Conservation (phyloP, 2,888 invertebrate genomes). For the Dolichopus griseipennis region DNA sequence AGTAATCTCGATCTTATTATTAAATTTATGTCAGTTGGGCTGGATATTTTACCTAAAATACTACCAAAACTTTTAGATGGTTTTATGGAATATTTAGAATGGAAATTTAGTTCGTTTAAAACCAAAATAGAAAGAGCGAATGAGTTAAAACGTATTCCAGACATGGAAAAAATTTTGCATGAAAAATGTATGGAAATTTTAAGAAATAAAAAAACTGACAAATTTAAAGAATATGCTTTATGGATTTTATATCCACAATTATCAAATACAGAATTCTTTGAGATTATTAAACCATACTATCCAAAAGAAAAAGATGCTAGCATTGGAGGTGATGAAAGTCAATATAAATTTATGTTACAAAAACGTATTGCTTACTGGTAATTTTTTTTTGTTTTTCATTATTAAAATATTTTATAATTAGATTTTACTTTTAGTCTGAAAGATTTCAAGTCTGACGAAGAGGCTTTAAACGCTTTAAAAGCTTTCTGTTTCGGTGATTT, state of each 20-base stretch:
- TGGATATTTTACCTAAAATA: background rate
- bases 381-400: background rate
- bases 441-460: background rate
- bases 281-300: background rate
- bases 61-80: background rate
- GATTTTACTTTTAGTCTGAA: background rate
- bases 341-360: background rate
- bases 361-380: background rate
- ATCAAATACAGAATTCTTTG: background rate
- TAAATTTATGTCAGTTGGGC: background rate
- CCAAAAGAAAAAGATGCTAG: background rate
- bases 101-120: background rate
- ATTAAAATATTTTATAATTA: too few species aligned
- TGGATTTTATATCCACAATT: background rate
- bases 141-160: background rate
- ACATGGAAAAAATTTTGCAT: background rate
- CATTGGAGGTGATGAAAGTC: background rate
- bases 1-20: background rate
- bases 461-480: background rate
- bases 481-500: background rate
- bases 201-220: background rate
- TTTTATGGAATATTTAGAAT: background rate
- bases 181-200: background rate
- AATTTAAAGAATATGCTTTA: background rate
- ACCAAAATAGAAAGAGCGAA: background rate